Base-by-base conservation (phyloP, 2,113 vertebrate species). In the Cebidichthys violaceus region DNA sequence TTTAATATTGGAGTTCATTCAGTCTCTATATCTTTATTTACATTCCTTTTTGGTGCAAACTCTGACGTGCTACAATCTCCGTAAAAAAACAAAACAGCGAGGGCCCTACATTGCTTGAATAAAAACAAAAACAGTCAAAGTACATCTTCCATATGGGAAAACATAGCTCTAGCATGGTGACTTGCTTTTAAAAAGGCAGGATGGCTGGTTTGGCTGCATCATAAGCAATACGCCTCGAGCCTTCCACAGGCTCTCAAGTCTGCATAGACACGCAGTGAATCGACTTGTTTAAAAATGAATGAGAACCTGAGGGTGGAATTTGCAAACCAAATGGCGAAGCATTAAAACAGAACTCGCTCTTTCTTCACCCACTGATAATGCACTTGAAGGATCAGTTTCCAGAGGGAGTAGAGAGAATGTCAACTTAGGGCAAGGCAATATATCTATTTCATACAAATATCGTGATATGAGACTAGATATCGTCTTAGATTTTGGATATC, bases 251-350 rank as follows among this genome's bases (percentile, higher is more conserved):
- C 81, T 67, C 54, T 68, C 4, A 41, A 64, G 61, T 83, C 66
- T 62, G 70, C 77, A 81, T 35, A 65, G 75, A 86, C 79, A 86
- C 81, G 35, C 81, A 65, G 77, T 45, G 70, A 84, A 78, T 41
- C 75, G 55, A 79, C 77, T 82, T 73, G 55, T 76, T 88, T 24
- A 86, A 91, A 93, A 74, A 92, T 83, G 54, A 50, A 92, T 72
- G 67, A 84, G 77, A 80, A 82, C 86, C 80, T 71, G 41, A 83
- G 79, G 82, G 70, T 50, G 54, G 75, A 82, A 89, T 88, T 77
- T 88, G 66, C 72, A 88, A 90, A 77, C 81, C 82, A 88, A 88
- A 86, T 87, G 64, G 68, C 0, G 13, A 68, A 64, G 61, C n/a
- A 45, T 11, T 71, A 41, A 73, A 82, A 85, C 57, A 64, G 59